A percentile compares a stretch with the other conserved stretches of the same genome.
Conservation (phyloP, 64 coral and sea anemone species). For the Exaiptasia diaphana region DNA sequence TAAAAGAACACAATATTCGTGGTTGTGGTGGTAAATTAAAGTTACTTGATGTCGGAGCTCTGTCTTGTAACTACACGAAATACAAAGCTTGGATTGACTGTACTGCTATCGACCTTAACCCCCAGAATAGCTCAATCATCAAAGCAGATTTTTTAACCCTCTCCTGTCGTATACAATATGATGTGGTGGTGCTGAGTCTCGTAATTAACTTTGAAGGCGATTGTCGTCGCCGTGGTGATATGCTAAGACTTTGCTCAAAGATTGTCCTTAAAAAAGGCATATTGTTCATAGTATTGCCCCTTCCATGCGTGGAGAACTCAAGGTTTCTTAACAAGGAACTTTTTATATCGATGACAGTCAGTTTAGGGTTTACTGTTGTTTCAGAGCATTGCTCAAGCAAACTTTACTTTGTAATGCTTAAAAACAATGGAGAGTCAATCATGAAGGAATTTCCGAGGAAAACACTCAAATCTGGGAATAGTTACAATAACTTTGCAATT, state of each 20-base stretch:
- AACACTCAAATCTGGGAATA: slow-evolving; percentile 28
- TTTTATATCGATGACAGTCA: slow-evolving; percentile 26
- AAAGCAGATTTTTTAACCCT: slow-evolving; percentile 44
- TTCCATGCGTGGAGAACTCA: slow-evolving; percentile 48
- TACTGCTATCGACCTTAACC: slow-evolving; percentile 61
- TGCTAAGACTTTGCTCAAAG: slow-evolving; percentile 30
- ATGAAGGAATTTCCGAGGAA: slow-evolving; percentile 24
- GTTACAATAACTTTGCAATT: slow-evolving; percentile 55
- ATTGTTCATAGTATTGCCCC: slow-evolving; percentile 34
- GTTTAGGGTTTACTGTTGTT: slow-evolving; percentile 37
- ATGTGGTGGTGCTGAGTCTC: slow-evolving; percentile 45
- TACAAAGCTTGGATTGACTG: slow-evolving; percentile 39
- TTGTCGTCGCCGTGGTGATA: slow-evolving; percentile 13
- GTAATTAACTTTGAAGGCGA: slow-evolving; percentile 55
- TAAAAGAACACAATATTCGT: slow-evolving; percentile 13
- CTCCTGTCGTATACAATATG: not conserved
- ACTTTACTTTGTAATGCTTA: slow-evolving; percentile 47
- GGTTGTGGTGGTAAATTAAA: not conserved
- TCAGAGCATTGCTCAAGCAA: not conserved
- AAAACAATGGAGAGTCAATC: not conserved
- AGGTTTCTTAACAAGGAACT: slow-evolving; percentile 25
- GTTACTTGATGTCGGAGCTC: slow-evolving; percentile 50
- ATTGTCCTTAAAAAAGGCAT: slow-evolving; percentile 6
- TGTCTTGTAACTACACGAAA: slow-evolving; percentile 36
- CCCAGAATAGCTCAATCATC: slow-evolving; percentile 7